phyloP scores from a whole-genome alignment of 2,113 vertebrate species.

The Ictalurus furcatus region DNA sequence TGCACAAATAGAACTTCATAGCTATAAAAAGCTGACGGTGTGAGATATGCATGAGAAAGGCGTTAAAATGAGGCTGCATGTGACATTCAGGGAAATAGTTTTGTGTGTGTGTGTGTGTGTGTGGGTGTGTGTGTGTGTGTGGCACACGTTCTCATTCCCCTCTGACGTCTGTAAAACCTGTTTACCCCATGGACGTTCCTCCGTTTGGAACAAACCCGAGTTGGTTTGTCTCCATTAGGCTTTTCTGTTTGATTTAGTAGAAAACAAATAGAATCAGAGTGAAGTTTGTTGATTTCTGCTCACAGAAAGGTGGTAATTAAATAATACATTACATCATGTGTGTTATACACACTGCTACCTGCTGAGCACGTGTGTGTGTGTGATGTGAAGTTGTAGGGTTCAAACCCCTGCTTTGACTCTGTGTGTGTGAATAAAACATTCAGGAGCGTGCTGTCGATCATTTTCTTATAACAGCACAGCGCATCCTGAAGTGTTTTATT shows the following conservation, averaged over 20 bases:
- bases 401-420: neutral
- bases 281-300: neutral
- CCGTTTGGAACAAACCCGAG: neutral
- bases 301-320: neutral
- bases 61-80: conserved; percentile 4
- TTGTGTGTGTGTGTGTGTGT: neutral
- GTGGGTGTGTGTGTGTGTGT: conserved; percentile 4
- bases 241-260: conserved; percentile 11
- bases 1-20: neutral
- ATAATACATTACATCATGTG: neutral
- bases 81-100: neutral
- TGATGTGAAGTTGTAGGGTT: neutral
- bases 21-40: neutral
- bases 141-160: neutral
- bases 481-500: neutral
- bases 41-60: neutral
- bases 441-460: neutral
- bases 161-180: neutral
- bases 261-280: neutral
- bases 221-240: conserved; percentile 7
- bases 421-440: neutral
- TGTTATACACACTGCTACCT: neutral
- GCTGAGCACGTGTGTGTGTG: neutral
- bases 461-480: neutral
- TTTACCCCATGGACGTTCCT: neutral